These are phyloP conservation scores for Percopsis transmontana DNA, from an alignment of 2,113 vertebrate species.

Conservation along the genomic window DNA sequence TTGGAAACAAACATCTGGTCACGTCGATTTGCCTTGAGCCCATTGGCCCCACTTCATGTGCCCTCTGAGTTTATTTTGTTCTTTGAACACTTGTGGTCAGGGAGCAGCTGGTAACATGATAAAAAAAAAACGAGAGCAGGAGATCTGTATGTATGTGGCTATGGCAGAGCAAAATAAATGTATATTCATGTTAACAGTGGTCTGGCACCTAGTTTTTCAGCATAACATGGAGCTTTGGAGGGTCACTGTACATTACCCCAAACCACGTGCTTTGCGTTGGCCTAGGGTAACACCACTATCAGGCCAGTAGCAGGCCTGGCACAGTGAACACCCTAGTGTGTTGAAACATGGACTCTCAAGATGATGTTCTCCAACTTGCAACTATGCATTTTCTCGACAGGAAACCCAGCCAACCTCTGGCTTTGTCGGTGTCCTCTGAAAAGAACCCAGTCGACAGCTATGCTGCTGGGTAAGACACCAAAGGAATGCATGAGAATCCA, in stretches of 20 bases:
- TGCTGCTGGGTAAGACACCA: slow-evolving; percentile 58
- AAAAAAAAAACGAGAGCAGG: slow-evolving; percentile 54
- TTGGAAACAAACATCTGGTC: slow-evolving; percentile 80
- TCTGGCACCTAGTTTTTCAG: slow-evolving; percentile 55
- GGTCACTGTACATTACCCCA: slow-evolving; percentile 22
- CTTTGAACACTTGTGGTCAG: slow-evolving; percentile 73
- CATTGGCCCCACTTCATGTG: slow-evolving; percentile 67
- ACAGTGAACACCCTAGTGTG: slow-evolving; percentile 28
- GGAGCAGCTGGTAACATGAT: slow-evolving; percentile 74
- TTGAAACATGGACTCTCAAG: slow-evolving; percentile 51
- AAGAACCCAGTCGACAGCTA: slow-evolving; percentile 41
- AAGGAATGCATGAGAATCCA: slow-evolving; percentile 55
- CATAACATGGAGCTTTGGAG: slow-evolving; percentile 49
- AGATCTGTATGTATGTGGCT: slow-evolving; percentile 56
- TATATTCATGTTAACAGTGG: slow-evolving; percentile 63
- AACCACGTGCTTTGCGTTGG: slow-evolving; percentile 27
- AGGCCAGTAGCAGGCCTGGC: slow-evolving; percentile 25
- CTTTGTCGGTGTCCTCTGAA: slow-evolving; percentile 41
- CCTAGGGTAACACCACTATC: slow-evolving; percentile 36
- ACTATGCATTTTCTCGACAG: slow-evolving; percentile 53
- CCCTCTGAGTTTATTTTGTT: slow-evolving; percentile 70
- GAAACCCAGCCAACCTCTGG: slow-evolving; percentile 45
- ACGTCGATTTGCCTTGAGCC: slow-evolving; percentile 65
- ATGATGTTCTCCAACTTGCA: slow-evolving; percentile 38
- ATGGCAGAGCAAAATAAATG: slow-evolving; percentile 40